Evolutionary conservation across 2,797 vertebrate species (phyloP), one percentile per base, ranked within the genome.

Genomic region (Coranthus polyacanthus): DNA sequence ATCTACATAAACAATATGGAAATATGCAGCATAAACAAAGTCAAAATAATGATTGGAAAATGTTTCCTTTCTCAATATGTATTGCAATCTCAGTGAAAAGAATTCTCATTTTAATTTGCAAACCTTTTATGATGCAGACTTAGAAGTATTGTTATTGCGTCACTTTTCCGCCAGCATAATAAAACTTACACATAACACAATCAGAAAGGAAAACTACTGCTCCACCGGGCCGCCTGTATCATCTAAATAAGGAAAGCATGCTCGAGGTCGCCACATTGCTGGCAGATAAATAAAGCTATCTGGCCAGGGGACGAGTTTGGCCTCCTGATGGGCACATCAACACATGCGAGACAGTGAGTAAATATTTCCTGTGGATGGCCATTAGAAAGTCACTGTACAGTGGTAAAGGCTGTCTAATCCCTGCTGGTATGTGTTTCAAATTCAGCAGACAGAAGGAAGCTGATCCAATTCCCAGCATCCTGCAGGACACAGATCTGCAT

Each of bases 401-500:
- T 8, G 68, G 74, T 73, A 67, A 75, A 79, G 68, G 69, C 75
- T 68, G 74, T 83, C 76, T 81, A 65, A 81, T 78, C 76, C 79
- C 71, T 18, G 63, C 60, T 77, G 78, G 65, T 79, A 5, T 81
- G 78, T 82, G 65, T 84, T 84, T 86, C 68, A 70, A 74, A 79
- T 78, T 66, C 78, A 65, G 73, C 78, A 76, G 75, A 86, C 84
- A 80, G 81, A 80, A 71, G 82, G 81, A 81, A 86, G 82, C 79
- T 58, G 83, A 85, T 86, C 85, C 80, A 78, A 88, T 76, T 89
- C 81, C 77, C 72, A 38, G 73, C 76, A 65, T 88, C 83, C 88
- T 88, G 77, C 87, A 89, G 89, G 80, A 90, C 82, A 77, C 81
- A 66, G 81, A 91, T 88, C 86, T 88, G 81, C 82, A 88, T 90